These are phyloP conservation scores for Lumbricus terrestris DNA, from an alignment of 2,888 invertebrate species.

Conservation along the genomic window DNA sequence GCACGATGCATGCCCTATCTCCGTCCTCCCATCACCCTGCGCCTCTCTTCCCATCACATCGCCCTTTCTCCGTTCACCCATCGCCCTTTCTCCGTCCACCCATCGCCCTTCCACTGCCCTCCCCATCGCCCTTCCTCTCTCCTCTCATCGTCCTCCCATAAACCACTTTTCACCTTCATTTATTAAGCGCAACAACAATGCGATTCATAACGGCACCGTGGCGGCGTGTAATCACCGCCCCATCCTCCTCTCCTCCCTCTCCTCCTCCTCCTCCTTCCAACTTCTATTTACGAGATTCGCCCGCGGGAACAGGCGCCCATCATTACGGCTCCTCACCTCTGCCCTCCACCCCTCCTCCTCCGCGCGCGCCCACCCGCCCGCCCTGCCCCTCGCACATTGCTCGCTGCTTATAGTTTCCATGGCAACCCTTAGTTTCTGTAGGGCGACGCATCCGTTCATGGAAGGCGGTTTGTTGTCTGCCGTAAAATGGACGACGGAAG, in stretches of 20 bases:
- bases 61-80: neutral
- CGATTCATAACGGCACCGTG: neutral
- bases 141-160: neutral
- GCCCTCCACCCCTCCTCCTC: neutral
- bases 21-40: too few species aligned
- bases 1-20: too few species aligned
- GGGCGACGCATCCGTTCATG: neutral
- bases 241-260: neutral
- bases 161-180: neutral
- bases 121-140: neutral
- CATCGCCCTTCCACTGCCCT: neutral
- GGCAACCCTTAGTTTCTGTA: neutral
- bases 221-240: neutral
- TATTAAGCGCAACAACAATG: neutral
- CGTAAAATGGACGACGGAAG: neutral
- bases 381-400: too few species aligned
- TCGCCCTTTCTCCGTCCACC: neutral
- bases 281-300: neutral
- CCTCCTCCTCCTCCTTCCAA: too few species aligned
- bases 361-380: neutral
- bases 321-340: neutral
- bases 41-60: neutral
- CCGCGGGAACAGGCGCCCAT: neutral
- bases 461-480: neutral
- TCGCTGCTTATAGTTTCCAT: neutral